Conservation (phyloP, 2,888 invertebrate genomes). For the Cinara cedri region DNA sequence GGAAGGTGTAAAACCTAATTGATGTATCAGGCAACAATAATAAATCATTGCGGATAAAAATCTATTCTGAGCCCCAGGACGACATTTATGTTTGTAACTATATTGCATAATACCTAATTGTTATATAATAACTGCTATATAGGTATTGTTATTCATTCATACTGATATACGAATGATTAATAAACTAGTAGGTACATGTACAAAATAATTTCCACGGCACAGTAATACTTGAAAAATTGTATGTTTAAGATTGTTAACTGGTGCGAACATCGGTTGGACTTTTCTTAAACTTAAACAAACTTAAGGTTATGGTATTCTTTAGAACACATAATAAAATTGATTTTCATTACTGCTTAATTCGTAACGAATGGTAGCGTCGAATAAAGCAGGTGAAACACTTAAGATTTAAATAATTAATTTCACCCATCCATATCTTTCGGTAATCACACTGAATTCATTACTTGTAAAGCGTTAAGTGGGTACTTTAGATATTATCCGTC, state of each 20-base stretch:
- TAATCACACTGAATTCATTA: neutral
- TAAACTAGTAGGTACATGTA: no score
- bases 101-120: no score
- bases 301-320: neutral
- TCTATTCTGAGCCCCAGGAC: no score
- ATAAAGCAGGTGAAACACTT: neutral
- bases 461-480: neutral
- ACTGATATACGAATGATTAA: no score
- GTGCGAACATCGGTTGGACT: neutral
- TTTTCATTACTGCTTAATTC: neutral
- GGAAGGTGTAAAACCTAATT: no score
- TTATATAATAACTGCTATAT: no score
- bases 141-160: no score
- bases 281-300: neutral
- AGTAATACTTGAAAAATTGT: no score
- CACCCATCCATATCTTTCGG: neutral
- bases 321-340: neutral
- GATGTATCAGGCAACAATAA: no score
- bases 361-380: neutral
- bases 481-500: neutral
- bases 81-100: no score
- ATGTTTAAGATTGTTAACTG: neutral
- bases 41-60: no score
- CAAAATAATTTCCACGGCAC: no score
- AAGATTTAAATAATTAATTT: neutral